Evolutionary conservation across 1,140 invertebrate genomes (phyloP), one percentile per base, ranked within the genome.

Genomic region (Melipona quadrifasciata): DNA sequence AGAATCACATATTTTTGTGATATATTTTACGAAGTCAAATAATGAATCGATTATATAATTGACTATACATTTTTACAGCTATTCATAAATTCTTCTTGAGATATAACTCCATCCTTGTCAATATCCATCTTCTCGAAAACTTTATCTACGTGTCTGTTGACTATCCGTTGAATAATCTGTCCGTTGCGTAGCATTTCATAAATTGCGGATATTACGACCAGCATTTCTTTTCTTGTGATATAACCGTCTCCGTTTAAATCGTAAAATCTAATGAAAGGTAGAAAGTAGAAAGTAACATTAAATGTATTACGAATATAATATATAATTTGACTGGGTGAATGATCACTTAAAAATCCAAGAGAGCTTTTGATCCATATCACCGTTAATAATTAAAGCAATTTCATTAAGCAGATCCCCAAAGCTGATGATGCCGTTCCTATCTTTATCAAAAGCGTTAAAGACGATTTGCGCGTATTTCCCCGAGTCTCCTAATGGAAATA

Each of bases 331-430:
- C 11, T 31, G 39, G 2, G 6, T 19, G 21, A 70, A 67, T 2
- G 53, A 84, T 87, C 61, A 94, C 93, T 87, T 86, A 68, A 94
- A 94, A 85, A 94, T 94, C 93, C 93, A 94, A 3, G 87, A 87
- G 1, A 94, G 90, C 67, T 93, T 94, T 34, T 93, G 86, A 53
- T 94, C 92, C 0, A 84, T 71, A n/a, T 87, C 85, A 2, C 93
- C 93, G 47, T 93, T 93, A 1, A 92, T 75, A 21, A 93, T 94
- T 19, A 68, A 87, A 12, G 91, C 82, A 77, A 93, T 82, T 12
- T 85, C 88, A 3, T n/a, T 70, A 1, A 94, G 81, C 8, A 94
- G 87, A 87, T 94, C 93, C n/a, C 73, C 78, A 51, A 94, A 94
- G 57, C 86, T 94, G 24, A 94, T 87, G 0, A 94, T 65, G 4